Base-by-base conservation (phyloP, 2,797 vertebrate genomes). In the Carduelis carduelis region DNA sequence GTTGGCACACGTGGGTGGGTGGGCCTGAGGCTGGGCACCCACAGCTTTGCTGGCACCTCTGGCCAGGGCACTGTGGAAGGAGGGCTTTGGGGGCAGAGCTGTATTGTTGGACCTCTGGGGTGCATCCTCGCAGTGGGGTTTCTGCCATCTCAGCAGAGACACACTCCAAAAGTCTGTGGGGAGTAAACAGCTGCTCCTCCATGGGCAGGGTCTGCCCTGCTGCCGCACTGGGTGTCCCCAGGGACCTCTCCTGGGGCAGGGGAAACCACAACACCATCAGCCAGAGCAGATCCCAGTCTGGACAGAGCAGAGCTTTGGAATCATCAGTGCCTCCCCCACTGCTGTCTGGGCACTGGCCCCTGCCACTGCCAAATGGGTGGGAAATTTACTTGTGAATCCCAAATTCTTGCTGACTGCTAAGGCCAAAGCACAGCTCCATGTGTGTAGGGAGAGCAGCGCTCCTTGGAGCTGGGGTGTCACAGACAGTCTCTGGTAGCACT, bases 211-310 rank as follows among this genome's bases (percentile, higher is more conserved):
- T 24, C 32, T 24, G 49, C 24, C 64, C 78, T 44, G 57, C 66
- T 70, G 84, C 50, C 56, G 41, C 64, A 19, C 47, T 0, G 2
- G 11, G 76, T 12, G 15, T 74, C 24, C 35, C 28, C 19, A 26
- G 8, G 37, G 59, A 65, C n/a, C 43, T 11, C 47, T 53, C 47
- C 35, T 21, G 47, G 50, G 11, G 4, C 28, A 56, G 41, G 17
- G 0, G 0, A 35, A 1, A 12, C 39, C 66, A 35, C 18, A 3
- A 0, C 8, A 17, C 26, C 6, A 17, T 5, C 0, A 0, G 47
- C 61, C 53, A 35, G 21, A 0, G 41, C 61, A 75, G 16, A 69
- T 22, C 46, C 41, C 4, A 1, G 16, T 1, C 46, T 43, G 49
- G 30, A 47, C 34, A 34, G 22, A 75, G 34, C 59, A 59, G 43